Evolutionary conservation across 2,113 vertebrate species (phyloP).

Genomic region (Orycteropus afer): DNA sequence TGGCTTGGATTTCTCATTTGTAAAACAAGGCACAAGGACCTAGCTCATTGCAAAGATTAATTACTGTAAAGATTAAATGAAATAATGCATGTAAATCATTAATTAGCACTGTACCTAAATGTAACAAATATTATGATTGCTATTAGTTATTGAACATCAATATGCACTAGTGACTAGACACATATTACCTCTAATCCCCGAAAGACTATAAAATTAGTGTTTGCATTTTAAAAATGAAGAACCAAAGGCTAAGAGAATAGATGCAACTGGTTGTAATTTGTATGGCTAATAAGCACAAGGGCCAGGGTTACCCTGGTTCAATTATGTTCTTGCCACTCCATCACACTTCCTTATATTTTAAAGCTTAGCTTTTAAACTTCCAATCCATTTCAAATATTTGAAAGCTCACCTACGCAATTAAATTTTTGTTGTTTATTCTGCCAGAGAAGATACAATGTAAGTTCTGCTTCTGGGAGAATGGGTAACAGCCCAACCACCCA

Average conservation of each 20-base stretch:
- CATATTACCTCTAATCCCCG: no score
- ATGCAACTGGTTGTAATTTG: background rate
- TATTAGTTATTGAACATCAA: background rate
- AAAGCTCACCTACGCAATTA: background rate
- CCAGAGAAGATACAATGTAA: background rate
- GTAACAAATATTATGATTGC: background rate
- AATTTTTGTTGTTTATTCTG: background rate
- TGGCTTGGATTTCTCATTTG: background rate
- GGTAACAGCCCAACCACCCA: rapidly evolving
- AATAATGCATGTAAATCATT: background rate
- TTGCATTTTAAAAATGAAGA: background rate
- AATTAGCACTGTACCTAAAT: background rate
- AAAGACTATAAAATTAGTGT: background rate
- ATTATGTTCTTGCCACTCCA: background rate
- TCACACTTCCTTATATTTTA: background rate
- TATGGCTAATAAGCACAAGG: background rate
- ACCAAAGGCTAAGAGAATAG: background rate
- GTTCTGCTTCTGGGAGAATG: background rate
- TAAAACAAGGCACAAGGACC: background rate
- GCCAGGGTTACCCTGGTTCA: background rate
- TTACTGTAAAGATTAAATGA: background rate
- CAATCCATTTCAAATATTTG: background rate
- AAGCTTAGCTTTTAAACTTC: background rate
- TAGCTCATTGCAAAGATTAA: constrained; percentile 4
- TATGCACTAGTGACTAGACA: background rate